These are phyloP conservation scores for Abramis brama DNA, from an alignment of 2,113 vertebrate genomes.

Conservation along the genomic window DNA sequence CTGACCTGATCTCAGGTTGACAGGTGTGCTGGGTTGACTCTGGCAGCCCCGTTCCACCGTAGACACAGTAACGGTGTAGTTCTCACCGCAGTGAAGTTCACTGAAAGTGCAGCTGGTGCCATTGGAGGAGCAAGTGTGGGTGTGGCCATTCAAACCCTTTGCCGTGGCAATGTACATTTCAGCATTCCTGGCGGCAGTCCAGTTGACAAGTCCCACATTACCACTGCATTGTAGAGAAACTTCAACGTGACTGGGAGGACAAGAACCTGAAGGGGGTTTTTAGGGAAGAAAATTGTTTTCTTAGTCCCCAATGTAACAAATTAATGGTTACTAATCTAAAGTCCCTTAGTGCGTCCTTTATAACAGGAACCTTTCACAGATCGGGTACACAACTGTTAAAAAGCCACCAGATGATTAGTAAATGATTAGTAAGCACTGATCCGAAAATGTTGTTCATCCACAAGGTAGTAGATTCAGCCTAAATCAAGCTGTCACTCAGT, in stretches of 20 bases:
- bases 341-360: neutral
- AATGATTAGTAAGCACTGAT: too few species aligned
- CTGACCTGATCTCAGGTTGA: constrained; percentile 70
- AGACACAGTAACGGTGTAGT: constrained; percentile 60
- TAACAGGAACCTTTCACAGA: neutral
- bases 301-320: too few species aligned
- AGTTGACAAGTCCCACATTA: constrained; percentile 69
- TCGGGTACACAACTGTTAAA: neutral
- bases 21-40: constrained; percentile 66
- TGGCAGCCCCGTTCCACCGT: constrained; percentile 69
- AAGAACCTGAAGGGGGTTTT: constrained; percentile 65
- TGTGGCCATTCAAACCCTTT: neutral
- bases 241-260: constrained; percentile 67
- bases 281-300: neutral
- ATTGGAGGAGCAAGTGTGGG: constrained; percentile 66
- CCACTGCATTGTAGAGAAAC: constrained; percentile 66
- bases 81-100: constrained; percentile 69
- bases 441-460: too few species aligned
- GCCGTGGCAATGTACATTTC: constrained; percentile 68
- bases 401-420: too few species aligned
- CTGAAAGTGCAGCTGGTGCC: constrained; percentile 66
- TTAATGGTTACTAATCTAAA: neutral
- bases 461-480: too few species aligned
- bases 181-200: constrained; percentile 59
- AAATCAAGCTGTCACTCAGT: too few species aligned